A percentile compares a stretch with the other conserved stretches of the same genome.
Conservation (phyloP, 2,113 vertebrate genomes). For the Scalopus aquaticus region DNA sequence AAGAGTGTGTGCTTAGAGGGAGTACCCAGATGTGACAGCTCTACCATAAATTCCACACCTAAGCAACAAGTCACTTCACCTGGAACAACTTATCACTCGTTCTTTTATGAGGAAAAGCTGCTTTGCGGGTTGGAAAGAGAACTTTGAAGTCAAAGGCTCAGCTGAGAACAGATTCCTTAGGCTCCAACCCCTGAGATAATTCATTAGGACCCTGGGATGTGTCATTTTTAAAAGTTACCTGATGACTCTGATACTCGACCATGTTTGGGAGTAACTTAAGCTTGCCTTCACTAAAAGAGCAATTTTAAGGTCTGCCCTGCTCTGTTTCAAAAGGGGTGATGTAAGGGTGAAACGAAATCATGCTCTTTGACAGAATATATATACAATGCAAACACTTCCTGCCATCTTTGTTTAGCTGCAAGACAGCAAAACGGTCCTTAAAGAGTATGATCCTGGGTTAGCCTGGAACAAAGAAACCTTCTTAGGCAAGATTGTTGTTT, state of each 20-base stretch:
- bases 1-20: neutral
- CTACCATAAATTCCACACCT: neutral
- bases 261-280: constrained; percentile 34
- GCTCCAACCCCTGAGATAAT: neutral
- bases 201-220: neutral
- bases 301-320: neutral
- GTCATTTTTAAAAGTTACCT: neutral
- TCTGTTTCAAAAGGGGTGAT: neutral
- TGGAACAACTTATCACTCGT: neutral
- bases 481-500: neutral
- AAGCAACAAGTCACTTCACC: neutral
- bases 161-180: neutral
- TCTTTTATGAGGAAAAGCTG: constrained; percentile 21
- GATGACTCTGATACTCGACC: neutral
- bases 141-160: constrained; percentile 5
- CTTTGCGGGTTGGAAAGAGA: neutral
- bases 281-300: neutral
- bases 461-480: neutral
- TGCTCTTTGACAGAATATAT: constrained; percentile 16
- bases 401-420: neutral
- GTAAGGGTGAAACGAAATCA: constrained; percentile 23
- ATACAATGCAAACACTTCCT: neutral
- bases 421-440: constrained; percentile 20
- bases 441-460: neutral
- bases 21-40: neutral